Base-by-base conservation (phyloP, 2,888 invertebrate species). In the Stenichneumon culpator region DNA sequence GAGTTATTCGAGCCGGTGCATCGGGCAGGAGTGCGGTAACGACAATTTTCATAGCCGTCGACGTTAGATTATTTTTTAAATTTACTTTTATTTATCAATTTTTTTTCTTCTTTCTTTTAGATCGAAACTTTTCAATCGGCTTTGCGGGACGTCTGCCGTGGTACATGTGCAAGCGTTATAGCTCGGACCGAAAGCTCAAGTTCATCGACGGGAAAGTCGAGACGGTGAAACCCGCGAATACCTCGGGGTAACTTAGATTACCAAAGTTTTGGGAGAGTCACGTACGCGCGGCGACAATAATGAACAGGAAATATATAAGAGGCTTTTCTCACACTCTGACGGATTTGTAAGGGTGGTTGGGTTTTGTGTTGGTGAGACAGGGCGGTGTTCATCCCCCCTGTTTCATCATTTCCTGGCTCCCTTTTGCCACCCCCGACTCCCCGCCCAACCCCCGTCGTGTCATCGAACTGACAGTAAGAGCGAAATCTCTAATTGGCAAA, bases 401-500 rank as follows among this genome's bases (percentile, higher is more conserved):
- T 52, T 52, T 50, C 32, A 16, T 69, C 75, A 63, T 32, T 36
- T 32, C 75, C 47, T 65, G 9, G 32, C 32, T 63, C 63, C 81
- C 74, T 28, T 73, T 57, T 47, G 28, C 36, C 28, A 50, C 32
- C 44, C 65, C 50, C 16, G 16, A 22, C 14, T 28, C 2, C 9
- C 54, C 47, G 7, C 3, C 16, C 28, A 22, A n/a, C 16, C 28
- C 6, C 28, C 69, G 68, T 79, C 79, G 72, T 82, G 65, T 77
- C 68, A 67, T 79, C 52, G 69, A 75, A 78, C 80, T 72, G 22
- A 47, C 65, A 72, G 47, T 6, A 74, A 52, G 44, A 68, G 67
- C 28, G 60, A 79, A 88, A 84, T 47, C 54, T 88, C 87, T 92
- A 92, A 92, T 93, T 90, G 91, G 85, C 83, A 91, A 92, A 93